Percentiles rank a stretch among this genome's conserved stretches.
Evolutionary conservation across 2,797 vertebrate genomes (phyloP).

Genomic region (Pseudochirops corinnae): DNA sequence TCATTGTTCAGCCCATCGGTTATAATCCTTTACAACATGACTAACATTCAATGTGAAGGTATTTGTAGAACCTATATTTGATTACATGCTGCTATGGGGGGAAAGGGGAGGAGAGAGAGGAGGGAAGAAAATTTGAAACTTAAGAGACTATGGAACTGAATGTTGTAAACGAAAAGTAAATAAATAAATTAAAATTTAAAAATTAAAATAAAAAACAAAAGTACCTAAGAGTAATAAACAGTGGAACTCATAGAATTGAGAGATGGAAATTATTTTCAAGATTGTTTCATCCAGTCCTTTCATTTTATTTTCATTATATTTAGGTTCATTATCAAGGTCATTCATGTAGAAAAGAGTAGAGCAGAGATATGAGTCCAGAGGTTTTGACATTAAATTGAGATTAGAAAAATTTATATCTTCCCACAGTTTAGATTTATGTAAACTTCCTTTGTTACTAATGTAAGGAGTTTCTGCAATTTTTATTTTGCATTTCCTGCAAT

Average conservation of each 20-base stretch:
- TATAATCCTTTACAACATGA: too few species aligned
- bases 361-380: too few species aligned
- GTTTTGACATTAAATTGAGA: background rate
- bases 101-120: too few species aligned
- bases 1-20: too few species aligned
- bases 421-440: background rate
- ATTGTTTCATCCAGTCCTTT: background rate
- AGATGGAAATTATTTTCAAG: background rate
- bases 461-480: conserved; percentile 9
- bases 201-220: background rate
- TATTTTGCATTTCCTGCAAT: background rate
- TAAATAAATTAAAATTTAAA: too few species aligned
- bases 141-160: too few species aligned
- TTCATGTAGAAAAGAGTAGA: background rate
- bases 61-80: too few species aligned
- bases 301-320: background rate
- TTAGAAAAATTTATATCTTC: conserved; percentile 27
- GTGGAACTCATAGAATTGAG: background rate
- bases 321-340: background rate
- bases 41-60: too few species aligned
- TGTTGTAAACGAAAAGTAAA: too few species aligned
- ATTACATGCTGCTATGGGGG: too few species aligned
- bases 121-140: too few species aligned
- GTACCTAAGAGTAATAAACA: background rate
- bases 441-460: background rate